phyloP scores from a whole-genome alignment of 2,797 vertebrate species.

The Scleropages formosus region DNA sequence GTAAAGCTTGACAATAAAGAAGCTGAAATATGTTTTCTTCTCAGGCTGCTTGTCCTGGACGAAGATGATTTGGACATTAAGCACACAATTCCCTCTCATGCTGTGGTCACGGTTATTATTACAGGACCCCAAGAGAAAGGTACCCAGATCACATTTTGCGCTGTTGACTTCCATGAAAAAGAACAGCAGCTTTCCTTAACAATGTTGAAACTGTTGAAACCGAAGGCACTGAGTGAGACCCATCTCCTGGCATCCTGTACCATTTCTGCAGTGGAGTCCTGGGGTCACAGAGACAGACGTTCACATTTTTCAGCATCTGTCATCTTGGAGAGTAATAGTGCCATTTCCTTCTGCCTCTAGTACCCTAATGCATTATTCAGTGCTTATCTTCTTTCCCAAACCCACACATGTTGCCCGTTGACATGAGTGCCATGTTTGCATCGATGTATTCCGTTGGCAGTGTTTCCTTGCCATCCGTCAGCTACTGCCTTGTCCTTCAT shows the following conservation, averaged over 20 bases:
- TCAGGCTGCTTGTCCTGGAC: no score
- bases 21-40: no score
- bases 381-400: not conserved
- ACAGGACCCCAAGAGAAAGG: not conserved
- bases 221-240: not conserved
- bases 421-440: conserved; percentile 19
- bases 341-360: conserved; percentile 24
- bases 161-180: no score
- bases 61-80: not conserved
- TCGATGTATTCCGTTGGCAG: not conserved
- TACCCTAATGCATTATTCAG: conserved; percentile 35
- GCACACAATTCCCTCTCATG: not conserved
- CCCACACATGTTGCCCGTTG: not conserved
- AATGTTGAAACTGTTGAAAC: no score
- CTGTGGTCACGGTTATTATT: not conserved
- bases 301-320: conserved; percentile 18
- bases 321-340: conserved; percentile 17
- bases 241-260: not conserved
- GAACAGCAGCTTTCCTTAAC: no score
- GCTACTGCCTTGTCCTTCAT: not conserved
- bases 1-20: not conserved
- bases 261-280: conserved; percentile 1
- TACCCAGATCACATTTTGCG: no score
- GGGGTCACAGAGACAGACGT: conserved; percentile 3
- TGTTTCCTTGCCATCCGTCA: conserved; percentile 17